Evolutionary conservation across 2,888 invertebrate species (phyloP).

Genomic region (Polia nebulosa): DNA sequence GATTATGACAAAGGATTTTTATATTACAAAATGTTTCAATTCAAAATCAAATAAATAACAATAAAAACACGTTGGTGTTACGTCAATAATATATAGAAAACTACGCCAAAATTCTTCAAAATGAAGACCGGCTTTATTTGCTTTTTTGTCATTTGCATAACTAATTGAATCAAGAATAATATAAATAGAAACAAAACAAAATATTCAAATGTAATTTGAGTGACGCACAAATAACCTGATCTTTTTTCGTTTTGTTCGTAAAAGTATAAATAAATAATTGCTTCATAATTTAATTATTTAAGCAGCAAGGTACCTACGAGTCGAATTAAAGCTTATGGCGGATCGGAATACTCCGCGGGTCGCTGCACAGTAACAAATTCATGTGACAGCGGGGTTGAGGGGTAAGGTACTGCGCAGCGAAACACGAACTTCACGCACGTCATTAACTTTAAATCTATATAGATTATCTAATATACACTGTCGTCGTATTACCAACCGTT

Average conservation of each 20-base stretch:
- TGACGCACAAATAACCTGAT: neutral
- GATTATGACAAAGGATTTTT: too few species aligned
- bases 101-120: neutral
- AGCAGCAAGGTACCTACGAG: too few species aligned
- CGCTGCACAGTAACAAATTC: too few species aligned
- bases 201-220: neutral
- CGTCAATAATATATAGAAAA: neutral
- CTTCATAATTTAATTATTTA: neutral
- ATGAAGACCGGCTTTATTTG: neutral
- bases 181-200: neutral
- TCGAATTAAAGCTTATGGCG: too few species aligned
- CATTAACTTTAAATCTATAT: too few species aligned
- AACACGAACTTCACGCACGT: too few species aligned
- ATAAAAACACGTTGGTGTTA: neutral
- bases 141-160: neutral
- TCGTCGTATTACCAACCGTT: neutral
- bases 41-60: neutral
- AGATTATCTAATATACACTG: neutral
- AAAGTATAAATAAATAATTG: neutral
- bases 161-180: neutral
- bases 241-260: neutral
- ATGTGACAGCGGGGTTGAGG: too few species aligned
- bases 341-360: too few species aligned
- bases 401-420: too few species aligned
- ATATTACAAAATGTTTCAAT: too few species aligned